A percentile compares a stretch with the other conserved stretches of the same genome.
Evolutionary conservation across 2,113 vertebrate genomes (phyloP).

Genomic region (Myocastor coypus): DNA sequence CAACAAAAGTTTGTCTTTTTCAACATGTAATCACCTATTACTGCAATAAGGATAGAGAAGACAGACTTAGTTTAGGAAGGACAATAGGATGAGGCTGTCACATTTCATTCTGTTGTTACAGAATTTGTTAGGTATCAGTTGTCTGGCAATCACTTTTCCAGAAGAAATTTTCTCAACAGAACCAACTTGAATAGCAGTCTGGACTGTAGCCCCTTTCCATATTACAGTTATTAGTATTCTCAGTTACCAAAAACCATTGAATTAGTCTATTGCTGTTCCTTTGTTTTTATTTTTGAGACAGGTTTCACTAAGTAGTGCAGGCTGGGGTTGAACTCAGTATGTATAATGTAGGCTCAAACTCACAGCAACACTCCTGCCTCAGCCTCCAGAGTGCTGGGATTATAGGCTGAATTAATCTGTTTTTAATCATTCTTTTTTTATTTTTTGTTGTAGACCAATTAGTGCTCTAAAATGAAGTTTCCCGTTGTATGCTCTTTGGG

Average conservation of each 20-base stretch:
- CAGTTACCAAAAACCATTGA: neutral
- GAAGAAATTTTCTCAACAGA: conserved; percentile 38
- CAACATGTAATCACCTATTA: neutral
- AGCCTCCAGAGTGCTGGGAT: too few species aligned
- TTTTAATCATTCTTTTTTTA: conserved; percentile 10
- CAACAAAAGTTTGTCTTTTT: neutral
- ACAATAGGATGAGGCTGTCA: neutral
- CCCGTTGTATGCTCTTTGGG: neutral
- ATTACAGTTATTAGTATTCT: neutral
- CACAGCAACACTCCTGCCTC: too few species aligned
- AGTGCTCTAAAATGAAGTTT: neutral
- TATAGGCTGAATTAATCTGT: neutral
- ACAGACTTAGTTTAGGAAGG: neutral
- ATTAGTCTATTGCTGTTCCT: neutral
- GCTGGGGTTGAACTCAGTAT: too few species aligned
- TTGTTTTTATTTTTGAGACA: too few species aligned
- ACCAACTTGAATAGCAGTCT: neutral
- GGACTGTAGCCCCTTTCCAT: neutral
- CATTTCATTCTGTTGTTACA: neutral
- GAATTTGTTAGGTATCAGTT: neutral
- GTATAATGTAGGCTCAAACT: too few species aligned
- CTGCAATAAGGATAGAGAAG: neutral
- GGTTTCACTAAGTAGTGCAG: too few species aligned
- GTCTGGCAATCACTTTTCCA: conserved; percentile 12
- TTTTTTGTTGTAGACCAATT: conserved; percentile 1